Conservation (phyloP, 2,797 vertebrate genomes). For the Pagetopsis macropterus region DNA sequence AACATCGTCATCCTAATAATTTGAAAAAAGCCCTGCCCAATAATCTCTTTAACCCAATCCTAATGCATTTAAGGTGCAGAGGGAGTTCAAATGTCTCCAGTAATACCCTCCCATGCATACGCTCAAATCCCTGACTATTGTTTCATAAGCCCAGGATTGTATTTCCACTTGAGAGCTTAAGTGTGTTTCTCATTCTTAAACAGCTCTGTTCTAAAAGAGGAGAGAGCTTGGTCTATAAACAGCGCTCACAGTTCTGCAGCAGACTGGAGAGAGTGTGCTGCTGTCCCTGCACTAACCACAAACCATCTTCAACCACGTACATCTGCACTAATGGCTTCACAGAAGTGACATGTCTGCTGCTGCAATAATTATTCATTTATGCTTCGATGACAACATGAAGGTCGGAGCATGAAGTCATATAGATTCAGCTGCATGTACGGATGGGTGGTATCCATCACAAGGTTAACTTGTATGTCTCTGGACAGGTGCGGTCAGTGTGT, state of each 20-base stretch:
- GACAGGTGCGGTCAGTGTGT: slow-evolving; percentile 28
- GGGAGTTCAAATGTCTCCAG: slow-evolving; percentile 61
- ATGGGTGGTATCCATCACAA: slow-evolving; percentile 15
- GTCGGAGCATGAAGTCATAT: background rate
- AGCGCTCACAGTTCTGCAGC: slow-evolving; percentile 49
- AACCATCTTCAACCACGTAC: slow-evolving; percentile 36
- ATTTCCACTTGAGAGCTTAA: slow-evolving; percentile 61
- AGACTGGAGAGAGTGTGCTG: slow-evolving; percentile 9
- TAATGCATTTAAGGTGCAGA: slow-evolving; percentile 53
- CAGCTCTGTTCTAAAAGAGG: slow-evolving; percentile 27
- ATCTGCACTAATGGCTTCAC: slow-evolving; percentile 54
- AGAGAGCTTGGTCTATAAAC: slow-evolving; percentile 35
- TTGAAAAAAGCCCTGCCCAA: slow-evolving; percentile 11
- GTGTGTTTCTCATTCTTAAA: slow-evolving; percentile 52
- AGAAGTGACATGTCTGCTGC: slow-evolving; percentile 46
- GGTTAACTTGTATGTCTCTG: slow-evolving; percentile 18
- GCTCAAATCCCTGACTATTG: slow-evolving; percentile 60
- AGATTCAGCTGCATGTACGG: slow-evolving; percentile 1
- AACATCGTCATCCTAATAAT: slow-evolving; percentile 31
- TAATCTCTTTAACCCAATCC: slow-evolving; percentile 48
- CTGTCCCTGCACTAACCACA: slow-evolving; percentile 30
- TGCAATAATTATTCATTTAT: slow-evolving; percentile 61
- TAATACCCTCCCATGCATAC: slow-evolving; percentile 46
- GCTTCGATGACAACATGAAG: slow-evolving; percentile 29
- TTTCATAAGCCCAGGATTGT: slow-evolving; percentile 56